Percentiles rank a stretch among this genome's conserved stretches.
These are phyloP conservation scores for Melierax canorus DNA, from an alignment of 2,113 vertebrate genomes.

Conservation along the genomic window DNA sequence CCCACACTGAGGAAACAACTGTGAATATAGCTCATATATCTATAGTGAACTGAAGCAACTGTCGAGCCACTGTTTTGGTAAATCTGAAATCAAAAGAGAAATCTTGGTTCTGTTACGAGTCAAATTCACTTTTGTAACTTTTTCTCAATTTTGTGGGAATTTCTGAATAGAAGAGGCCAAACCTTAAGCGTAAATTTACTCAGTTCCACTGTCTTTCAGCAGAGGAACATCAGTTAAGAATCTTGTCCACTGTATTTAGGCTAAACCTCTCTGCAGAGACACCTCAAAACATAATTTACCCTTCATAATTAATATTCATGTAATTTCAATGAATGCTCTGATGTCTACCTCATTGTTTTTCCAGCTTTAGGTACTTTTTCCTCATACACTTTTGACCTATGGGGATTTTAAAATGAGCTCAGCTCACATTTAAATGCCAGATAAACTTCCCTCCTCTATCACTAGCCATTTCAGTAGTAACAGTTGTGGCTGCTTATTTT, in stretches of 20 bases:
- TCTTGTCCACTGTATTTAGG: not conserved
- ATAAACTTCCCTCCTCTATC: not conserved
- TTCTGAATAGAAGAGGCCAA: not conserved
- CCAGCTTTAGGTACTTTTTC: not conserved
- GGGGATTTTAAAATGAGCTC: not conserved
- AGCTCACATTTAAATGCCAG: not conserved
- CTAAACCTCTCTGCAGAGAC: not conserved
- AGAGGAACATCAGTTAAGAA: not conserved
- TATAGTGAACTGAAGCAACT: not conserved
- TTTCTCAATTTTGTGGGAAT: not conserved
- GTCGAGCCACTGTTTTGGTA: not conserved
- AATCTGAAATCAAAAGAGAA: constrained; percentile 15
- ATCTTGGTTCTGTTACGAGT: not conserved
- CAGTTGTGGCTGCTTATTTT: not conserved
- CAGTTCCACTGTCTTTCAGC: not conserved
- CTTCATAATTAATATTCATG: not conserved
- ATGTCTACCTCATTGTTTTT: not conserved
- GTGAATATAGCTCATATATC: not conserved
- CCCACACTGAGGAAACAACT: not conserved
- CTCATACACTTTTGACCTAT: not conserved
- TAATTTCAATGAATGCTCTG: not conserved
- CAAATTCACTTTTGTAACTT: not conserved
- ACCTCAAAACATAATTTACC: not conserved
- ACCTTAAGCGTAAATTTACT: not conserved
- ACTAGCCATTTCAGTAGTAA: not conserved